phyloP scores from a whole-genome alignment of 2,113 vertebrate species.

The Eudorcas thomsonii region DNA sequence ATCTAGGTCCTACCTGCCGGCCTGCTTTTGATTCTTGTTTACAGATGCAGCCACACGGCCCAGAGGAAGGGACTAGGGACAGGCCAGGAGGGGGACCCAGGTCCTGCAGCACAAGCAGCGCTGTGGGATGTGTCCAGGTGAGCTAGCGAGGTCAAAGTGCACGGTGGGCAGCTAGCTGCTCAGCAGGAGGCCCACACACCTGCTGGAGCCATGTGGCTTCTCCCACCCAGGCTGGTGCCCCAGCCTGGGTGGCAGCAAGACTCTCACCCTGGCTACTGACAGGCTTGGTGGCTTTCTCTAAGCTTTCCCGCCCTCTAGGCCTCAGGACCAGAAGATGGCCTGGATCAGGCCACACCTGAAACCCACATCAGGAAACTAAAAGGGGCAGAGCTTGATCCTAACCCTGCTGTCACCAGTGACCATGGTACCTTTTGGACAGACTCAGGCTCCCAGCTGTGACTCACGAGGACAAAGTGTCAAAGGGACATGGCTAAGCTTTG shows the following conservation, averaged over 20 bases:
- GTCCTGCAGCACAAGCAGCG: background rate
- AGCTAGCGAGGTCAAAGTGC: background rate
- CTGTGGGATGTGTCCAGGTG: background rate
- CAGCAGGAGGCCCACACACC: background rate
- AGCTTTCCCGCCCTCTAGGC: background rate
- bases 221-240: background rate
- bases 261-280: background rate
- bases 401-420: background rate
- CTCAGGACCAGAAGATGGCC: background rate
- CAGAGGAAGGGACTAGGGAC: background rate
- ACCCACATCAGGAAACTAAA: background rate
- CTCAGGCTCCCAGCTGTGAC: background rate
- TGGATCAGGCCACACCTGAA: background rate
- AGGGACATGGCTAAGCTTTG: background rate
- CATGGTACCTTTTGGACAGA: background rate
- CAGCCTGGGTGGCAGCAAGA: background rate
- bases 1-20: accelerated
- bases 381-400: background rate
- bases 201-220: background rate
- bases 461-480: background rate
- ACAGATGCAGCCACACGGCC: background rate
- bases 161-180: background rate
- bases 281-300: background rate
- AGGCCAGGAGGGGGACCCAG: background rate
- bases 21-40: background rate